Evolutionary conservation across 2,888 invertebrate genomes (phyloP).

Genomic region (Spatulosminthurus flaviceps): DNA sequence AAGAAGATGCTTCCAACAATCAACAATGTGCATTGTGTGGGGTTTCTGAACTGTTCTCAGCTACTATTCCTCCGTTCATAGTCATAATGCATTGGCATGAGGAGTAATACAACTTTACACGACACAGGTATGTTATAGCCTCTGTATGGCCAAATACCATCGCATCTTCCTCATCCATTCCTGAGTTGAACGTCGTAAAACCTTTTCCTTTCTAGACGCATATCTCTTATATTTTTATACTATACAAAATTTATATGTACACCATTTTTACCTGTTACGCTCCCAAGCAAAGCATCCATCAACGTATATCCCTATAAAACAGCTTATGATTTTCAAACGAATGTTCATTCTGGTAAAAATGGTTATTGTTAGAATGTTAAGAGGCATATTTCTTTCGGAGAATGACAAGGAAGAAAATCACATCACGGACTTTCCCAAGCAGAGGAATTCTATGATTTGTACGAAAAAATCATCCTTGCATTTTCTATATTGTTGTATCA

Average conservation of each 20-base stretch:
- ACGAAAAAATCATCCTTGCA: not conserved
- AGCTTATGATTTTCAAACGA: no score
- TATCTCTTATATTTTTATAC: no score
- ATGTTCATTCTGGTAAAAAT: no score
- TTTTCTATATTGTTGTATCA: not conserved
- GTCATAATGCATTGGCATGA: constrained; percentile 8
- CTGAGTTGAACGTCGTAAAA: no score
- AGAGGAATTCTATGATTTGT: not conserved
- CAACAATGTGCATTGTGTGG: constrained; percentile 48
- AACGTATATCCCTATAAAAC: no score
- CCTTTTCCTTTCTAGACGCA: no score
- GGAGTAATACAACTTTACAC: not conserved
- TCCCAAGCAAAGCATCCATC: no score
- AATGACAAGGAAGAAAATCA: not conserved
- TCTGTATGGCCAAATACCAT: no score
- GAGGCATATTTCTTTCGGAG: not conserved
- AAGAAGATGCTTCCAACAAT: constrained; percentile 45
- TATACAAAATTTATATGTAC: no score
- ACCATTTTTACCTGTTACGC: no score
- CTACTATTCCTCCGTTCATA: constrained; percentile 32
- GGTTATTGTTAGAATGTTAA: not conserved
- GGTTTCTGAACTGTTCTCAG: constrained; percentile 44
- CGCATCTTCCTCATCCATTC: no score
- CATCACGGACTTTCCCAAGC: constrained; percentile 14
- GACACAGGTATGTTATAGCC: no score